Base-by-base conservation (phyloP, 1,140 invertebrate genomes). In the Oedothorax gibbosus region DNA sequence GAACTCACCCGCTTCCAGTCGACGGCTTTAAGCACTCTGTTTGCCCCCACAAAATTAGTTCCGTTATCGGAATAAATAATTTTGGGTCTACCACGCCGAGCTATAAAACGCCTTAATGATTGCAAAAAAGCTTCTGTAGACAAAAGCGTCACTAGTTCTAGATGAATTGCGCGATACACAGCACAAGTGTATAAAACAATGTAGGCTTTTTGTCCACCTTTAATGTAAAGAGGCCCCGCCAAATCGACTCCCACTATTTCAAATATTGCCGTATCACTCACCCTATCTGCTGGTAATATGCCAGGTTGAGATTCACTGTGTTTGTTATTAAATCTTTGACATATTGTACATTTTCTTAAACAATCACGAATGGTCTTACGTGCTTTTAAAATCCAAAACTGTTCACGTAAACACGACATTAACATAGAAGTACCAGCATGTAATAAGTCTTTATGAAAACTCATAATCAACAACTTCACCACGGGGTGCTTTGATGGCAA, bases 141-240 rank as follows among this genome's bases (percentile, higher is more conserved):
- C 20, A 54, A 72, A 9, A 15, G 50, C n/a, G 35, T 69, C 3
- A 69, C 11, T 7, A 69, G 35, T 15, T 69, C 49, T 11, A 69
- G 12, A 51, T 53, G 69, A n/a, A 51, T 8, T 53, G 15, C 14
- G 7, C 69, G 10, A 72, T 72, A 54, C 0, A 72, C 69, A 53
- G 69, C 69, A 72, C 69, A 72, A 5, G 49, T 72, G 18, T 71
- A 71, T 21, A 71, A 14, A 8, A 71, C 68, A 12, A 53, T 72
- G 6, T 72, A 72, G 54, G 69, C 49, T 35, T 72, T 72, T 72
- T 1, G 14, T 53, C 69, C 15, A 72, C 10, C 8, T 18, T n/a
- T 72, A 8, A 72, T n/a, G 54, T 53, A 53, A 7, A 54, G 51
- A 2, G 69, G 49, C 49, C 49, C 69, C 18, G 69, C 12, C n/a